phyloP scores from a whole-genome alignment of 1,140 invertebrate genomes.

The Homarus americanus region DNA sequence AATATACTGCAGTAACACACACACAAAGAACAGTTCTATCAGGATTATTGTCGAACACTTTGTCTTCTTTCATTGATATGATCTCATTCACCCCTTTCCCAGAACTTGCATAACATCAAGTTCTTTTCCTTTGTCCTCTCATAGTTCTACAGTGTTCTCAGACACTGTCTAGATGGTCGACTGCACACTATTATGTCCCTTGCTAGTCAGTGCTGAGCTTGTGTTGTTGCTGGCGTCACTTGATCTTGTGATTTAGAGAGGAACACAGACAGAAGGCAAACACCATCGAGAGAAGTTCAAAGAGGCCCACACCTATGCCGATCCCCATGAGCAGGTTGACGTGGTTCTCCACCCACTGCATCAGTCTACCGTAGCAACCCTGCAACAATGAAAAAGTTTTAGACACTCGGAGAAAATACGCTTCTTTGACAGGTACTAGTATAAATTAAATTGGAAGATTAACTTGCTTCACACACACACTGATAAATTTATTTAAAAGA shows the following conservation, averaged over 20 bases:
- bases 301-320: slow-evolving; percentile 82
- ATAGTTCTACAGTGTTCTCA: background rate
- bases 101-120: background rate
- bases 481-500: too few relatives aligned
- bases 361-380: slow-evolving; percentile 84
- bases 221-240: slow-evolving; percentile 65
- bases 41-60: background rate
- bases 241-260: slow-evolving; percentile 76
- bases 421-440: too few relatives aligned
- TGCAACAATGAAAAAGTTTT: slow-evolving; percentile 76
- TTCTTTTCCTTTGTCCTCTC: background rate
- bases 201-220: slow-evolving; percentile 15
- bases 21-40: background rate
- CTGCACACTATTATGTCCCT: background rate
- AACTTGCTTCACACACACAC: too few relatives aligned
- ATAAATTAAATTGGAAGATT: too few relatives aligned
- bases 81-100: background rate
- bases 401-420: too few relatives aligned
- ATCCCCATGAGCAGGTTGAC: slow-evolving; percentile 85
- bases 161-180: background rate
- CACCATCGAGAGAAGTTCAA: slow-evolving; percentile 84
- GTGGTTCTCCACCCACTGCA: slow-evolving; percentile 82
- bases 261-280: slow-evolving; percentile 82
- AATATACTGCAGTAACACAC: background rate
- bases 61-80: slow-evolving; percentile 10